Base-by-base conservation (phyloP, 2,797 vertebrate genomes). In the Acrossocheilus fasciatus region DNA sequence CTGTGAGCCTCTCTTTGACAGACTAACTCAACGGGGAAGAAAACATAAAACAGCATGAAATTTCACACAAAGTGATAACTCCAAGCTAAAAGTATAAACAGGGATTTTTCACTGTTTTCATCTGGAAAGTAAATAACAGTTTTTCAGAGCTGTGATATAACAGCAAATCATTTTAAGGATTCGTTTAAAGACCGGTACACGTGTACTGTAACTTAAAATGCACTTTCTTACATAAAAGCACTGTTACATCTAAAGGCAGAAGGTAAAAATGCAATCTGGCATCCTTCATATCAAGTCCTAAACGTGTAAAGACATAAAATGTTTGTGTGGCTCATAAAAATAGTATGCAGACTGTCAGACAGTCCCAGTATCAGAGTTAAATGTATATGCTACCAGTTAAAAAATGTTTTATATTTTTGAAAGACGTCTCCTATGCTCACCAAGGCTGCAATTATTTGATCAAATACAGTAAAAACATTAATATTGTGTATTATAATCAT, bases 41-140 rank as follows among this genome's bases (percentile, higher is more conserved):
- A 57, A 54, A 85, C 39, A 70, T 43, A 81, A 78, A 72, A 79
- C 83, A 43, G 83, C 74, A 68, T 77, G 47, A 78, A 70, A 70
- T 78, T 59, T 59, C 50, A 70, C 50, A 78, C 15, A 59, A n/a
- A 79, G 23, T 34, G n/a, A 79, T 23, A 43, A 36, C 7, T 11
- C 12, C 41, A n/a, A 62, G 26, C 70, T 36, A 30, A 83, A 83
- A 47, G 72, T 36, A 64, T 75, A 83, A 83, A 66, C 72, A 64
- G 62, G 41, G 47, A 20, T 41, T 39, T 84, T 69, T 79, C 39
- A 26, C 57, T 43, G 54, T 74, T 62, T 74, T 57, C 30, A 76
- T 43, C 62, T 57, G 23, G 20, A 84, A 57, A 70, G 62, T 54
- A 77, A 84, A 69, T 4, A 43, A 30, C 6, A 54, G 34, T 26